Evolutionary conservation across 2,888 invertebrate genomes (phyloP).

Genomic region (Unio delphinus): DNA sequence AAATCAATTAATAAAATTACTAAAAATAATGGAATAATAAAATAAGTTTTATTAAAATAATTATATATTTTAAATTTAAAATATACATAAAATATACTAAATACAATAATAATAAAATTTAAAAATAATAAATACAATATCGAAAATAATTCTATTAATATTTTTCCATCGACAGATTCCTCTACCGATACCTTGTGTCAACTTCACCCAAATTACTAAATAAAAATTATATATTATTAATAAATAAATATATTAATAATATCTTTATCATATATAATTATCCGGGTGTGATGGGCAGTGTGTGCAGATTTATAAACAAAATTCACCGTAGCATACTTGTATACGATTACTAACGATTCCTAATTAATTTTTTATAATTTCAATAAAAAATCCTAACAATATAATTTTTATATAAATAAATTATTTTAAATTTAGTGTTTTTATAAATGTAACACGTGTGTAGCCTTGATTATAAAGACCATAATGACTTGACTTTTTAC

Average conservation of each 20-base stretch:
- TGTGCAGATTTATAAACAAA: not conserved
- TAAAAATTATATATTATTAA: not conserved
- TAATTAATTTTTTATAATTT: not conserved
- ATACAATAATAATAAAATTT: not conserved
- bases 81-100: not conserved
- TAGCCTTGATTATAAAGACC: not conserved
- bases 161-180: not conserved
- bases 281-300: slow-evolving; percentile 1
- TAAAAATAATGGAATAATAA: not conserved
- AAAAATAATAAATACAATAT: not conserved
- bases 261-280: not conserved
- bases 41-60: not conserved
- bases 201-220: slow-evolving; percentile 1
- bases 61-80: not conserved
- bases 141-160: not conserved
- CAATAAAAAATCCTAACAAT: not conserved
- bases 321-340: not conserved
- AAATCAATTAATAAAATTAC: not conserved
- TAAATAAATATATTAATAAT: not conserved
- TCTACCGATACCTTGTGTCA: slow-evolving; percentile 1
- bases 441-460: not conserved
- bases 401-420: not conserved
- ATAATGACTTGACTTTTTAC: no score
- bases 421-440: not conserved
- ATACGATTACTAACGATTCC: slow-evolving; percentile 1